Conservation (phyloP, 2,113 vertebrate species). For the Pogonocichla stellata region DNA sequence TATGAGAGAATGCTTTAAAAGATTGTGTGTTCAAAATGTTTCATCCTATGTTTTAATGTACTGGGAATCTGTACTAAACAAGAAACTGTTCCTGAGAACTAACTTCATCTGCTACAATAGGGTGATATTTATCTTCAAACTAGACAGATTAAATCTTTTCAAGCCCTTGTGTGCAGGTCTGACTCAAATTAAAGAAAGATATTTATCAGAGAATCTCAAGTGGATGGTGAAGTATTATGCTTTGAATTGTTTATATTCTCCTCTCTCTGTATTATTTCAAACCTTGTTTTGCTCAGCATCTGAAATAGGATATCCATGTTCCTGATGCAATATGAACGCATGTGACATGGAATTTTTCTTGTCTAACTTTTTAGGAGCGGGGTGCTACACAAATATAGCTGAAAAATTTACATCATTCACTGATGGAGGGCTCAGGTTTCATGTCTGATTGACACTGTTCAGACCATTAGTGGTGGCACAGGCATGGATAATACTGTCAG, state of each 20-base stretch:
- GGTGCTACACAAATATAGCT: not conserved
- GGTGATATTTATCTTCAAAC: not conserved
- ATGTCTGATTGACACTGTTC: not conserved
- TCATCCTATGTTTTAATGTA: not conserved
- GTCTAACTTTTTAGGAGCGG: not conserved
- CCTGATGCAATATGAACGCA: not conserved
- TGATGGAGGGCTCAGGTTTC: not conserved
- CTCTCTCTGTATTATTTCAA: not conserved
- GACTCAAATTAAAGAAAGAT: not conserved
- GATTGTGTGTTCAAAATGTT: not conserved
- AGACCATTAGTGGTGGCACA: not conserved
- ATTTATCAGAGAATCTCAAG: not conserved
- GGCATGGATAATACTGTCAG: not conserved
- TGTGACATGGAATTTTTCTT: not conserved
- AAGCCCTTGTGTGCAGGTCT: not conserved
- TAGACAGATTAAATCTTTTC: constrained; percentile 4
- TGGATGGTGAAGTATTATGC: not conserved
- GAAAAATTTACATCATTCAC: not conserved
- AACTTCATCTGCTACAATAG: not conserved
- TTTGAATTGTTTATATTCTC: not conserved
- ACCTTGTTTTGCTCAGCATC: not conserved
- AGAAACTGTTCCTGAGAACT: not conserved
- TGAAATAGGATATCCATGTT: not conserved
- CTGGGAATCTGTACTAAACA: not conserved
- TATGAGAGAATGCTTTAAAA: not conserved